These are phyloP conservation scores for Ophion ellenae DNA, from an alignment of 2,888 invertebrate genomes.

Conservation along the genomic window DNA sequence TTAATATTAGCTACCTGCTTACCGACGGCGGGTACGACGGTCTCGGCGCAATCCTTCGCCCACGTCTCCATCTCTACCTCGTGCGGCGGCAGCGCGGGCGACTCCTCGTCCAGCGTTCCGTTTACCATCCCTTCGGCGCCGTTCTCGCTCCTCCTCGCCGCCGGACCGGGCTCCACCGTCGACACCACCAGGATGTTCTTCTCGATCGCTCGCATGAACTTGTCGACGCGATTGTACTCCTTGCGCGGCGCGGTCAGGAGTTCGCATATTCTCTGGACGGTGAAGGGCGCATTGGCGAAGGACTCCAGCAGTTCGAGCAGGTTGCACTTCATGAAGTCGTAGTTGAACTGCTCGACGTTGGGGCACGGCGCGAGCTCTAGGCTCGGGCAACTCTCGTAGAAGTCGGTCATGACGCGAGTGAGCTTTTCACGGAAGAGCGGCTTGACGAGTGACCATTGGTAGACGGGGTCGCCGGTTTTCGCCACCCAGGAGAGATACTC, in stretches of 20 bases:
- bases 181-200: slow-evolving; percentile 95
- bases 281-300: slow-evolving; percentile 96
- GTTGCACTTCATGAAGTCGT: slow-evolving; percentile 93
- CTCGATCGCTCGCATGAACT: slow-evolving; percentile 98
- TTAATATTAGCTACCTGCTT: neutral
- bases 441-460: slow-evolving; percentile 95
- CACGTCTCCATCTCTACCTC: slow-evolving; percentile 82
- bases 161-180: slow-evolving; percentile 84
- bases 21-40: slow-evolving; percentile 68
- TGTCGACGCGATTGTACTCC: slow-evolving; percentile 97
- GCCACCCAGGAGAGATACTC: slow-evolving; percentile 96
- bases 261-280: slow-evolving; percentile 97
- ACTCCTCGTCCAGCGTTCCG: slow-evolving; percentile 76
- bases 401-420: slow-evolving; percentile 93
- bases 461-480: slow-evolving; percentile 96
- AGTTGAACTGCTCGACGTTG: slow-evolving; percentile 96
- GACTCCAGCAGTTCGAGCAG: slow-evolving; percentile 92
- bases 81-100: slow-evolving; percentile 67
- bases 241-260: slow-evolving; percentile 95
- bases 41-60: slow-evolving; percentile 79
- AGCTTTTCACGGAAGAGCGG: slow-evolving; percentile 95
- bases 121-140: slow-evolving; percentile 81
- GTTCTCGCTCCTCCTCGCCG: slow-evolving; percentile 80
- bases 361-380: slow-evolving; percentile 94
- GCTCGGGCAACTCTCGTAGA: slow-evolving; percentile 91